A percentile compares a stretch with the other conserved stretches of the same genome.
These are phyloP conservation scores for Leucosticte australis DNA, from an alignment of 2,113 vertebrate genomes.

Conservation along the genomic window DNA sequence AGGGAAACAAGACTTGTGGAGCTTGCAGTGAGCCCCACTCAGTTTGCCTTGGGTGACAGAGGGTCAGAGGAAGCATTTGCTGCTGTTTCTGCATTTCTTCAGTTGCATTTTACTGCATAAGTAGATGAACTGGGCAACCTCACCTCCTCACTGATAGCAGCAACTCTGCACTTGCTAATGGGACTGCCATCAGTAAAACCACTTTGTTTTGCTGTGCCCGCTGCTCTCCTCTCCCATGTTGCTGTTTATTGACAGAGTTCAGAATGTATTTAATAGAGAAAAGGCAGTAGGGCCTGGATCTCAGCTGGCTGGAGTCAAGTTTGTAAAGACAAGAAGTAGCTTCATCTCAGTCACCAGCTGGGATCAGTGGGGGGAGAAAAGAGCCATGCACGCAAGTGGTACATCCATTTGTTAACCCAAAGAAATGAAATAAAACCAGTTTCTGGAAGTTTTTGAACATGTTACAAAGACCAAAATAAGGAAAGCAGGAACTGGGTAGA, in stretches of 20 bases:
- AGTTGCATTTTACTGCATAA: background rate
- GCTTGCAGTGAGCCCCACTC: background rate
- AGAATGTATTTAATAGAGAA: background rate
- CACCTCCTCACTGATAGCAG: background rate
- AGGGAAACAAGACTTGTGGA: background rate
- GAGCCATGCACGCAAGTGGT: background rate
- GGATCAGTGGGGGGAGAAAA: background rate
- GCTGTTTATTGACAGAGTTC: background rate
- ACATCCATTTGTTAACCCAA: background rate
- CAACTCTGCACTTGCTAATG: accelerated
- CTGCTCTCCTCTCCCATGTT: background rate
- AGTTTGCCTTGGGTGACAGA: background rate
- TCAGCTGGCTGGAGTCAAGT: background rate
- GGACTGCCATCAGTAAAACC: background rate
- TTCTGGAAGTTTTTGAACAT: background rate
- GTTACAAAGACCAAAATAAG: background rate
- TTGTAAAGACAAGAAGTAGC: background rate
- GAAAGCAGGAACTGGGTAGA: background rate
- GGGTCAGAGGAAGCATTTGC: background rate
- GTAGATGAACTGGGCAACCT: background rate
- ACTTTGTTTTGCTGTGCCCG: background rate
- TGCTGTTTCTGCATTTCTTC: background rate
- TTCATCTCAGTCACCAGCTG: background rate
- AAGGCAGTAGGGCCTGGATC: background rate
- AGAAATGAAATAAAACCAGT: background rate